A percentile compares a stretch with the other conserved stretches of the same genome.
Evolutionary conservation across 2,888 invertebrate genomes (phyloP).

Genomic region (Neoscelio sp.): DNA sequence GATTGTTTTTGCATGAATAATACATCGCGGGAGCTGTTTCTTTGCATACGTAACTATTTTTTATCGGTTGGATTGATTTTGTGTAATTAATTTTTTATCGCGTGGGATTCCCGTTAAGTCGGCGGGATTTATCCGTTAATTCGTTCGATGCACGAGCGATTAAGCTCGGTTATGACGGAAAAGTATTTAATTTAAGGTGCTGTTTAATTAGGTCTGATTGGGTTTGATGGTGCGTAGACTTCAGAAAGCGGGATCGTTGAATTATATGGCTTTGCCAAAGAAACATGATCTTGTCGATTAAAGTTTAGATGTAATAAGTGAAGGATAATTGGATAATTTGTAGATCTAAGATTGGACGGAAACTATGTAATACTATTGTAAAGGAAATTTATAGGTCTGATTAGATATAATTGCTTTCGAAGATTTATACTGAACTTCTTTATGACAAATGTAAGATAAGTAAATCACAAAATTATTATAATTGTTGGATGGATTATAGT

Average conservation of each 20-base stretch:
- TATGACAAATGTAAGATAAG: no score
- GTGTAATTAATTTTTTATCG: conserved; percentile 36
- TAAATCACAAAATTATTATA: no score
- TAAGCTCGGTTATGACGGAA: conserved; percentile 17
- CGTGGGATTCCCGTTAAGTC: conserved; percentile 3
- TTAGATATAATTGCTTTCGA: conserved; percentile 9
- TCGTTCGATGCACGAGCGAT: not conserved
- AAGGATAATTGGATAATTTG: no score
- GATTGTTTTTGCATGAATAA: conserved; percentile 56
- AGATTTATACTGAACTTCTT: no score
- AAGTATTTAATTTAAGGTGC: conserved; percentile 8
- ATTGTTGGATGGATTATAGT: no score
- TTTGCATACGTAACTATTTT: conserved; percentile 10
- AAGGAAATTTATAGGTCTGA: not conserved
- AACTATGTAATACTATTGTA: not conserved
- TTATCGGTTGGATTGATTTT: conserved; percentile 23
- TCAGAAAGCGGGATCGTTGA: conserved; percentile 14
- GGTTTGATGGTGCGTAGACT: conserved; percentile 25
- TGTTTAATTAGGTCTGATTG: conserved; percentile 24
- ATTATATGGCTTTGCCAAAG: conserved; percentile 13
- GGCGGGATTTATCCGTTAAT: conserved; percentile 26
- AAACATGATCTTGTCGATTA: conserved; percentile 3
- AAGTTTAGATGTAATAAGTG: not conserved
- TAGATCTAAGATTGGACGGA: no score
- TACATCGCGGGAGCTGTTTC: not conserved